phyloP scores from a whole-genome alignment of 1,140 invertebrate species.

The Callitettix versicolor region DNA sequence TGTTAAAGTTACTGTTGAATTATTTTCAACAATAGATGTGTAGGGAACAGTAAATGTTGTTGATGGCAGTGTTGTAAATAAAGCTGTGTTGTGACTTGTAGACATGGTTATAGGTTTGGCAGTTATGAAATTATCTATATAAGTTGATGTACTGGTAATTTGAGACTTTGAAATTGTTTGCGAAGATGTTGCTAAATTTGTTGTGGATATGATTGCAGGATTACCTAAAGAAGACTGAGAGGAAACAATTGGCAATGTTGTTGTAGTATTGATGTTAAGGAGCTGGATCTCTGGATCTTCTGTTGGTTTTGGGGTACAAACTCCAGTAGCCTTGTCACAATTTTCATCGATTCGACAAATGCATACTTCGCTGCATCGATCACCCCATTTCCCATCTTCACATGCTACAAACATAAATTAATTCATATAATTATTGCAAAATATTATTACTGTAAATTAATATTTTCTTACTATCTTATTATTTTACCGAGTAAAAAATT shows the following conservation, averaged over 20 bases:
- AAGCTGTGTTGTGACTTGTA: no score
- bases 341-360: conserved; percentile 62
- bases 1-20: no score
- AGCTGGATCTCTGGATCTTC: neutral
- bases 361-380: conserved; percentile 71
- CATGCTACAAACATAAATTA: conserved; percentile 47
- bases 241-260: neutral
- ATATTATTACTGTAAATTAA: no score
- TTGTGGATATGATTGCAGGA: neutral
- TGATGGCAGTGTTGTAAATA: no score
- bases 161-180: neutral
- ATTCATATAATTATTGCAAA: no score
- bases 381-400: conserved; percentile 77
- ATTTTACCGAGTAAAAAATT: no score
- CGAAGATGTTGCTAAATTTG: neutral
- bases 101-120: no score
- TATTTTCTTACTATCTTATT: no score
- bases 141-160: neutral
- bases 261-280: neutral
- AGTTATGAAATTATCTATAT: no score
- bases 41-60: no score
- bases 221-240: neutral
- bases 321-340: conserved; percentile 63
- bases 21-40: no score
- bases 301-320: conserved; percentile 36